phyloP scores from a whole-genome alignment of 1,140 invertebrate species.

The Drosophila albomicans region DNA sequence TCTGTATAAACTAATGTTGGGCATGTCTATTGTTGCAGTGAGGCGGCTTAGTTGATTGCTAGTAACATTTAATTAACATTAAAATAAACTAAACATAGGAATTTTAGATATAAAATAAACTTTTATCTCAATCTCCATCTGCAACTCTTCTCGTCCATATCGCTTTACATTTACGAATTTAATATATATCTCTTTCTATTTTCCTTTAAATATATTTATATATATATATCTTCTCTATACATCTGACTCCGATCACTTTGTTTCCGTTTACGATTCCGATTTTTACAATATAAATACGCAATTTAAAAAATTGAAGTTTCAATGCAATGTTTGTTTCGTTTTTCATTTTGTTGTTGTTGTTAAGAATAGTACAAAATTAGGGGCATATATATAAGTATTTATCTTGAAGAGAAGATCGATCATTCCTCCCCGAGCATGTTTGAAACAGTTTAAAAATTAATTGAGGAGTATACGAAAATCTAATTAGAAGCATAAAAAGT shows the following conservation, averaged over 20 bases:
- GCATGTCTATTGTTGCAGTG: conserved; percentile 26
- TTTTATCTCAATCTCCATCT: background rate
- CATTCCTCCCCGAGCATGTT: conserved; percentile 7
- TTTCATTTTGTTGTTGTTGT: background rate
- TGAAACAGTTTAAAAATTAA: conserved; percentile 33
- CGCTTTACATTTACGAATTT: conserved; percentile 13
- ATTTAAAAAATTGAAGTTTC: conserved; percentile 22
- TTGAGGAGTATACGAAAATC: background rate
- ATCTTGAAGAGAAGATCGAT: conserved; percentile 20
- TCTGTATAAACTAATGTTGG: conserved; percentile 25
- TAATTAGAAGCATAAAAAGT: conserved; percentile 3
- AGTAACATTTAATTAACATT: conserved; percentile 42
- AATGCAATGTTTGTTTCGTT: conserved; percentile 15
- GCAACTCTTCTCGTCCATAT: background rate
- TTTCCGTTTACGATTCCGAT: background rate
- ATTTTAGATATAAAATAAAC: conserved; percentile 26
- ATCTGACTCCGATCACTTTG: conserved; percentile 3
- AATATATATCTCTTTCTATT: background rate
- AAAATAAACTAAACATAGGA: conserved; percentile 37
- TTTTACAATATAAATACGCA: conserved; percentile 11
- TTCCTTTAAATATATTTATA: conserved; percentile 14
- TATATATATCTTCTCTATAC: conserved; percentile 1
- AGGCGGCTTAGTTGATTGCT: conserved; percentile 27
- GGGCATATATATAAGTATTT: conserved; percentile 2
- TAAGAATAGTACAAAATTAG: conserved; percentile 16